These are phyloP conservation scores for Macropodus opercularis DNA, from an alignment of 2,797 vertebrate genomes.

Conservation along the genomic window DNA sequence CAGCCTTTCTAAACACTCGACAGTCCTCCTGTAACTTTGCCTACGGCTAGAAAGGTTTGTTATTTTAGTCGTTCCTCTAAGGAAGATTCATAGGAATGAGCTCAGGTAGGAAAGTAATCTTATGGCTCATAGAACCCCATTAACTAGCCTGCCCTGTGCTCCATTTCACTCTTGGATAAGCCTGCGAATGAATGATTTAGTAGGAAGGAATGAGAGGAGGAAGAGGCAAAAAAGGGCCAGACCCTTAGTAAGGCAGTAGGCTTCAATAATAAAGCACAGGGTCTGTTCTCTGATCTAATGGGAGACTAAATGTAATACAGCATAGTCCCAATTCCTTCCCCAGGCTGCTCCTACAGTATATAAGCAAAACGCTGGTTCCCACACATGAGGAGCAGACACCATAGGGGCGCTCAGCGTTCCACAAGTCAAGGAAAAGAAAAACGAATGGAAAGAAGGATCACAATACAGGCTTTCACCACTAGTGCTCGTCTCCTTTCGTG, in stretches of 20 bases:
- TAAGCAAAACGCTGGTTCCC: constrained; percentile 32
- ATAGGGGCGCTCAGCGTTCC: constrained; percentile 20
- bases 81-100: constrained; percentile 75
- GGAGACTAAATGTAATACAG: constrained; percentile 61
- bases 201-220: constrained; percentile 30
- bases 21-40: constrained; percentile 33
- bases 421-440: constrained; percentile 42
- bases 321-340: constrained; percentile 34
- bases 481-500: constrained; percentile 29
- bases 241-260: not conserved
- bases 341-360: constrained; percentile 36
- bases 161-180: constrained; percentile 79
- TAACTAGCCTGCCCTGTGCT: constrained; percentile 75
- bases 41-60: constrained; percentile 51
- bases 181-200: constrained; percentile 73
- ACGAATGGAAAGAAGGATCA: constrained; percentile 45
- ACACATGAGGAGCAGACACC: constrained; percentile 26
- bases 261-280: not conserved
- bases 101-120: constrained; percentile 77
- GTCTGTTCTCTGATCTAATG: constrained; percentile 53
- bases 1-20: constrained; percentile 30
- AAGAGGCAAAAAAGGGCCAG: constrained; percentile 9
- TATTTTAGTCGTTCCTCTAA: constrained; percentile 65
- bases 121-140: constrained; percentile 80
- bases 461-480: constrained; percentile 21